Conservation (phyloP, 2,113 vertebrate genomes). For the Benitochromis conjunctus region DNA sequence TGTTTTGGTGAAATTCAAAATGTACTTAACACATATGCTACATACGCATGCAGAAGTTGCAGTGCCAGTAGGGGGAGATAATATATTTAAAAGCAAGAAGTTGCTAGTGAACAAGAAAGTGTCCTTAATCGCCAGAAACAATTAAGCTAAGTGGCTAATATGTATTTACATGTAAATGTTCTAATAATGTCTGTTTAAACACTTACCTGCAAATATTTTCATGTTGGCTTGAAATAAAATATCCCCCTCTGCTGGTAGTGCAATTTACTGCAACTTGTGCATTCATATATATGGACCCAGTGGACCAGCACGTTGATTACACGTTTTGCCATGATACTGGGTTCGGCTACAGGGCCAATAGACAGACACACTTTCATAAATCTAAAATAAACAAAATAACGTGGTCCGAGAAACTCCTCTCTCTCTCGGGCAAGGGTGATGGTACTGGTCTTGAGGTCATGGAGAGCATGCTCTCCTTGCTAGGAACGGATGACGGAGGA, state of each 20-base stretch:
- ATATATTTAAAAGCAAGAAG: background rate
- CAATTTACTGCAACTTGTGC: background rate
- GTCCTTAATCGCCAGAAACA: background rate
- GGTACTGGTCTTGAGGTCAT: too few species aligned
- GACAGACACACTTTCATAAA: too few species aligned
- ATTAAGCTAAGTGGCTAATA: background rate
- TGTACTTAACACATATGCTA: too few species aligned
- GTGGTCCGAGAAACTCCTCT: too few species aligned
- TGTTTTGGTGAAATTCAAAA: too few species aligned
- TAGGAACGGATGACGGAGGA: too few species aligned
- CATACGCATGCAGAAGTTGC: accelerated
- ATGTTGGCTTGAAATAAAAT: background rate
- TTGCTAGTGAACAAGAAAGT: background rate
- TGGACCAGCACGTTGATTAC: background rate
- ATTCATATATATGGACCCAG: background rate
- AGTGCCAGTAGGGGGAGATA: background rate
- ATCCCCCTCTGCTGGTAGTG: background rate
- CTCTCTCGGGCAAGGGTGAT: too few species aligned
- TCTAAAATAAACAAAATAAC: too few species aligned
- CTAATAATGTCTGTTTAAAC: background rate
- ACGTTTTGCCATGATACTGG: background rate
- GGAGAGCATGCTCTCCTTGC: too few species aligned
- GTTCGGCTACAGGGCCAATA: background rate
- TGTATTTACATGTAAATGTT: background rate
- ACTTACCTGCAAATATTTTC: background rate